Evolutionary conservation across 1,140 invertebrate genomes (phyloP).

Genomic region (Drosophila pseudoananassae): DNA sequence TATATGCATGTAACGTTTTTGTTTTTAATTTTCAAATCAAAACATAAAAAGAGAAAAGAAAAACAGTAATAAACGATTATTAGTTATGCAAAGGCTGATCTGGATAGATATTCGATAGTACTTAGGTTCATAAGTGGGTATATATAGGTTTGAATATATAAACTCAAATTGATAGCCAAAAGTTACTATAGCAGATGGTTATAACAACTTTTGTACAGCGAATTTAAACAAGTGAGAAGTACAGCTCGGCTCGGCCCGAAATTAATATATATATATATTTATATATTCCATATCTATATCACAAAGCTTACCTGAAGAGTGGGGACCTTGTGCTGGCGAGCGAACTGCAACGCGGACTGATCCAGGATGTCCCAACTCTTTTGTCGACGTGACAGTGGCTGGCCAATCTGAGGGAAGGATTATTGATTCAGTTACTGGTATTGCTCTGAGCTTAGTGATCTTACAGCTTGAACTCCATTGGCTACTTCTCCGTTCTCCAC

Average conservation of each 20-base stretch:
- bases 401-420: constrained; percentile 44
- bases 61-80: constrained; percentile 77
- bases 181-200: constrained; percentile 80
- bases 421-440: not conserved
- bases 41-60: constrained; percentile 81
- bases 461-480: constrained; percentile 67
- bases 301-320: constrained; percentile 87
- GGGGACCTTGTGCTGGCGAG: constrained; percentile 88
- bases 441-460: not conserved
- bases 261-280: not conserved
- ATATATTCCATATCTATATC: not conserved
- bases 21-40: constrained; percentile 45
- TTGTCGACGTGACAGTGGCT: constrained; percentile 87
- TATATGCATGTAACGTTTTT: constrained; percentile 64
- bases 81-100: constrained; percentile 74
- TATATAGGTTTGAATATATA: constrained; percentile 49
- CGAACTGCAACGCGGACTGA: constrained; percentile 90
- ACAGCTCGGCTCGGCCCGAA: not conserved
- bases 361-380: constrained; percentile 97
- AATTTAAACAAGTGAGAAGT: constrained; percentile 42
- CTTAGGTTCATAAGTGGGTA: constrained; percentile 33
- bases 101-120: constrained; percentile 62
- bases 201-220: constrained; percentile 78
- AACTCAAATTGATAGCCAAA: constrained; percentile 69
- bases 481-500: constrained; percentile 68